These are phyloP conservation scores for Nymphalis urticae DNA, from an alignment of 2,888 invertebrate species.

Conservation along the genomic window DNA sequence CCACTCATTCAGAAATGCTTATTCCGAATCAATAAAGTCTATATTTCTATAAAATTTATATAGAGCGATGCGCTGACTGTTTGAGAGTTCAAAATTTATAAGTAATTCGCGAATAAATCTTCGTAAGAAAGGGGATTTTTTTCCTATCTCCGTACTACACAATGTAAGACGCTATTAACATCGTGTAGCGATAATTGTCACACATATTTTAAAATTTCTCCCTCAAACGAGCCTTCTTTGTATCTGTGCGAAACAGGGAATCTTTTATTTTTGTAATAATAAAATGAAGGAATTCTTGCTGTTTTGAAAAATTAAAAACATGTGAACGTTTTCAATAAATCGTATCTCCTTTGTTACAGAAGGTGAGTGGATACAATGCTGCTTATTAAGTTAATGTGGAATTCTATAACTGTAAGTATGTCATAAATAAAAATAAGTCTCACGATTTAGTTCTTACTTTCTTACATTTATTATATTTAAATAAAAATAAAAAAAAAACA, in stretches of 20 bases:
- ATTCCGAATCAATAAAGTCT: slow-evolving; percentile 13
- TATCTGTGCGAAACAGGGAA: slow-evolving; percentile 50
- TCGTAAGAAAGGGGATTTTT: slow-evolving; percentile 66
- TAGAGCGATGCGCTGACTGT: slow-evolving; percentile 18
- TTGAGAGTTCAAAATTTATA: slow-evolving; percentile 67
- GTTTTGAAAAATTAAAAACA: slow-evolving; percentile 37
- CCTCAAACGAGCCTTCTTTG: slow-evolving; percentile 48
- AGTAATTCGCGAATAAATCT: slow-evolving; percentile 82
- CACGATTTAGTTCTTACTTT: neutral
- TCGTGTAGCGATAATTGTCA: slow-evolving; percentile 82
- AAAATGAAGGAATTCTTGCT: slow-evolving; percentile 38
- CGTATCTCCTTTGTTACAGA: slow-evolving; percentile 70
- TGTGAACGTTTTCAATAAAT: slow-evolving; percentile 55
- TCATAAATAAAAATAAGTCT: neutral
- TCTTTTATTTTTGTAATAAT: slow-evolving; percentile 55
- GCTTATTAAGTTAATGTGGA: slow-evolving; percentile 36
- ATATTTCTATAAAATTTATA: slow-evolving; percentile 1
- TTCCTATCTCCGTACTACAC: slow-evolving; percentile 58
- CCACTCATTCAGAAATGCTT: slow-evolving; percentile 17
- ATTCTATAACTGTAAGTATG: slow-evolving; percentile 33
- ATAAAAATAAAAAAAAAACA: too few relatives aligned
- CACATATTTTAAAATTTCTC: slow-evolving; percentile 78
- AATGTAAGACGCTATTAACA: slow-evolving; percentile 79
- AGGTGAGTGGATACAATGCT: slow-evolving; percentile 64
- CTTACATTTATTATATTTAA: neutral